Evolutionary conservation across 1,140 invertebrate species (phyloP), one percentile per base, ranked within the genome.

Genomic region (Brachionus manjavacas): DNA sequence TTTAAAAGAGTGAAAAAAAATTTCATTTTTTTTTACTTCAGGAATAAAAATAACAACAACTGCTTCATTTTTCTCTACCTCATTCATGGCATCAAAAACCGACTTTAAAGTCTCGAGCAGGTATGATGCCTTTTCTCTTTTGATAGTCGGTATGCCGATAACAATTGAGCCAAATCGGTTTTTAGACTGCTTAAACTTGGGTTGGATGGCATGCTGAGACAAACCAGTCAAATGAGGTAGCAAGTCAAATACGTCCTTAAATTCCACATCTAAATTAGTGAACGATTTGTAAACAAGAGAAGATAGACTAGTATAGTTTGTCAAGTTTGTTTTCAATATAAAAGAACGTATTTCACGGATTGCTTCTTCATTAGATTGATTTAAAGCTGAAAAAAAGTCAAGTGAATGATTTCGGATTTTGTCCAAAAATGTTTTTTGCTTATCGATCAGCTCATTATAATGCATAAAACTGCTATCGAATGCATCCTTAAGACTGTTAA

Each of bases 1-100:
- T 64, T 43, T 46, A 46, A 11, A 46, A 46, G 4, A 7, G 1
- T 3, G 0, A n/a, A 46, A 46, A 46, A 46, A 46, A 46, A 1
- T 14, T 35, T 31, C 25, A 3, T 31, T 52, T 23, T 20, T 52
- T 35, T 16, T 60, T 60, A 91, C 91, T 92, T 98, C 96, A 0
- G 95, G 96, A 83, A 98, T 92, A 88, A 95, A 94, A 25, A 98
- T 93, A 31, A 98, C 92, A 79, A 98, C 95, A 20, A 97, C 88
- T 2, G 93, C 93, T 86, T 96, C 94, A 31, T 93, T 92, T 60
- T 92, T 91, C 87, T 98, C 95, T 35, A 92, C 91, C 14, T 92
- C 89, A 74, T 90, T 93, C 93, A 97, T 93, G 72, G 93, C 93
- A 85, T 93, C 92, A 23, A 98, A 90, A 3, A 98, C 89, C 89